These are phyloP conservation scores for Salvelinus namaycush DNA, from an alignment of 2,113 vertebrate species.

Conservation along the genomic window DNA sequence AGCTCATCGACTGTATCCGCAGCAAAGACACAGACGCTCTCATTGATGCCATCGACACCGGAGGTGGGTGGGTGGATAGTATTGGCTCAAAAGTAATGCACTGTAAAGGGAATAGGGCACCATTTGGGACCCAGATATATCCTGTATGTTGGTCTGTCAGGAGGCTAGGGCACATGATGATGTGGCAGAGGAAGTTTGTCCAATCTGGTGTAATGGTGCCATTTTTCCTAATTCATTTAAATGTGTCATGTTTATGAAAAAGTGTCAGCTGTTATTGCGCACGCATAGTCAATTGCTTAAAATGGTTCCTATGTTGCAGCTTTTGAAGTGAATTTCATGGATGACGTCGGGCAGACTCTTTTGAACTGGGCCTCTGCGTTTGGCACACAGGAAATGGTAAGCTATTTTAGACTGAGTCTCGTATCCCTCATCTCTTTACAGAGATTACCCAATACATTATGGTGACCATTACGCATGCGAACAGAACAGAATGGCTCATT, in stretches of 20 bases:
- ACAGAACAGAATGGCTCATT: conserved; percentile 3
- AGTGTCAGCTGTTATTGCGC: too few relatives aligned
- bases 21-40: conserved; percentile 98
- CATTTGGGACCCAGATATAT: too few relatives aligned
- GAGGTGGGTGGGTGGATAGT: conserved; percentile 77
- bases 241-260: too few relatives aligned
- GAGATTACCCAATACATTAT: not conserved
- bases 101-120: not conserved
- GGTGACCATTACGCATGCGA: not conserved
- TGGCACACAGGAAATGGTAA: conserved; percentile 99
- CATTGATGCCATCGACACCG: conserved; percentile 97
- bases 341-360: conserved; percentile 97
- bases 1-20: conserved; percentile 98
- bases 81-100: not conserved
- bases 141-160: too few relatives aligned
- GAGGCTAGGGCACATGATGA: too few relatives aligned
- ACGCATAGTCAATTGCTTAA: too few relatives aligned
- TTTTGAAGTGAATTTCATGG: conserved; percentile 99
- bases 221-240: too few relatives aligned
- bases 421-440: not conserved
- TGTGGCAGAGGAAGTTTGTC: too few relatives aligned
- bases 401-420: not conserved
- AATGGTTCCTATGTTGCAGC: conserved; percentile 69
- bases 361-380: conserved; percentile 99
- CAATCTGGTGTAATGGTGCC: too few relatives aligned